Evolutionary conservation across 2,888 invertebrate species (phyloP).

Genomic region (Leptinotarsa peninsularis): DNA sequence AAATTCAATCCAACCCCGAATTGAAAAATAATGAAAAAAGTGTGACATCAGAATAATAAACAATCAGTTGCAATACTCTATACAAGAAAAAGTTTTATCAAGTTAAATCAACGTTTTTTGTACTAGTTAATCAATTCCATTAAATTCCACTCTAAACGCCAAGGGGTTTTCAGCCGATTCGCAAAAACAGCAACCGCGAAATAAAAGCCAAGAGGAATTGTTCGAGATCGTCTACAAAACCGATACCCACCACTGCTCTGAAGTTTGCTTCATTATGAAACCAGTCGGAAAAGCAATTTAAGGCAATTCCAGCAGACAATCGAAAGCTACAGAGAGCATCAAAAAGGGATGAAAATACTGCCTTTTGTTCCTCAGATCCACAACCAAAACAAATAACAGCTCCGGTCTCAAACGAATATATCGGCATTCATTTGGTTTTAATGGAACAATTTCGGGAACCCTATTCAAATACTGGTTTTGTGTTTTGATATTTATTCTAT

Average conservation of each 20-base stretch:
- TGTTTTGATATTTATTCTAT: conserved; percentile 30
- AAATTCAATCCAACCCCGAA: too few relatives aligned
- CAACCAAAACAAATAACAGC: conserved; percentile 57
- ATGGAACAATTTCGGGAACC: conserved; percentile 40
- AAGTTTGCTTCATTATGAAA: conserved; percentile 62
- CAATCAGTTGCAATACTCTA: too few relatives aligned
- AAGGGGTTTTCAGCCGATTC: background rate
- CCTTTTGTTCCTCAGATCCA: conserved; percentile 53
- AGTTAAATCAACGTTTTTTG: too few relatives aligned
- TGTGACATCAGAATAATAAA: too few relatives aligned
- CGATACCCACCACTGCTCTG: conserved; percentile 34
- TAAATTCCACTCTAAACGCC: too few relatives aligned
- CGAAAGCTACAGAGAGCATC: conserved; percentile 59
- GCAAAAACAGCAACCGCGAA: background rate
- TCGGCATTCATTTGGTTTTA: conserved; percentile 46
- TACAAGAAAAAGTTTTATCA: too few relatives aligned
- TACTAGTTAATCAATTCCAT: too few relatives aligned
- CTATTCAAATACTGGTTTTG: conserved; percentile 35
- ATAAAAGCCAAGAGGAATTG: background rate
- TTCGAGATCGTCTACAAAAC: conserved; percentile 11
- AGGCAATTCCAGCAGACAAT: conserved; percentile 65
- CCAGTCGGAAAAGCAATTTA: conserved; percentile 63
- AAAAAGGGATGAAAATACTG: conserved; percentile 59
- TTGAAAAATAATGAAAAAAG: too few relatives aligned
- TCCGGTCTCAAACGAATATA: conserved; percentile 44